phyloP scores from a whole-genome alignment of 2,888 invertebrate genomes.

The Resseliella maxima region DNA sequence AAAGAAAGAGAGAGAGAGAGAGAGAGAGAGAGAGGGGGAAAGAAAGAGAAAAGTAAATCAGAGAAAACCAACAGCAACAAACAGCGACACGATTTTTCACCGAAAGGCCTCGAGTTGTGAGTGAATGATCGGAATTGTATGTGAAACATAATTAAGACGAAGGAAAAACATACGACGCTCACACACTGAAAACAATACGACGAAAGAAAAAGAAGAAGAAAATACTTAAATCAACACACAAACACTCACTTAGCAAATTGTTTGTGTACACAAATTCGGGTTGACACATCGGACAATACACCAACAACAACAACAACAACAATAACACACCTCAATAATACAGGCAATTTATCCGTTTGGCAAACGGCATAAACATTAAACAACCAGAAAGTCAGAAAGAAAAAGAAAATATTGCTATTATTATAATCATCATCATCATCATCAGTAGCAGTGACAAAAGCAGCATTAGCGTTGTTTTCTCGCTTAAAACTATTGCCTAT shows the following conservation, averaged over 20 bases:
- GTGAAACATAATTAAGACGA: conserved; percentile 28
- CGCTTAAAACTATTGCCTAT: neutral
- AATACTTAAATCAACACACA: neutral
- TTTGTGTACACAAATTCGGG: neutral
- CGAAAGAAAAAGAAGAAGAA: neutral
- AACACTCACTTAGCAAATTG: neutral
- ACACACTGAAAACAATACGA: neutral
- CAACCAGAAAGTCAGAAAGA: neutral
- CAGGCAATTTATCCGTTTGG: neutral
- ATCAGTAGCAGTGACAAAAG: too few relatives aligned
- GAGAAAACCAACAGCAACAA: neutral
- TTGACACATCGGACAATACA: conserved; percentile 9
- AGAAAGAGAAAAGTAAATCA: neutral
- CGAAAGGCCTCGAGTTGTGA: neutral
- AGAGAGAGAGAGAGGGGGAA: too few relatives aligned
- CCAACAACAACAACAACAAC: neutral
- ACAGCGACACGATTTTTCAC: neutral
- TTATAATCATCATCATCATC: neutral
- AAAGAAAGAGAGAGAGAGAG: too few relatives aligned
- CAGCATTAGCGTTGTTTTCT: neutral
- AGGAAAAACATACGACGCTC: neutral
- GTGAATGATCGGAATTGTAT: conserved; percentile 17
- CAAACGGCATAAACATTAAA: neutral
- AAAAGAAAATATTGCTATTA: neutral
- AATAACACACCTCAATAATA: conserved; percentile 9